These are phyloP conservation scores for Agapornis canus DNA, from an alignment of 2,797 vertebrate genomes.

Conservation along the genomic window DNA sequence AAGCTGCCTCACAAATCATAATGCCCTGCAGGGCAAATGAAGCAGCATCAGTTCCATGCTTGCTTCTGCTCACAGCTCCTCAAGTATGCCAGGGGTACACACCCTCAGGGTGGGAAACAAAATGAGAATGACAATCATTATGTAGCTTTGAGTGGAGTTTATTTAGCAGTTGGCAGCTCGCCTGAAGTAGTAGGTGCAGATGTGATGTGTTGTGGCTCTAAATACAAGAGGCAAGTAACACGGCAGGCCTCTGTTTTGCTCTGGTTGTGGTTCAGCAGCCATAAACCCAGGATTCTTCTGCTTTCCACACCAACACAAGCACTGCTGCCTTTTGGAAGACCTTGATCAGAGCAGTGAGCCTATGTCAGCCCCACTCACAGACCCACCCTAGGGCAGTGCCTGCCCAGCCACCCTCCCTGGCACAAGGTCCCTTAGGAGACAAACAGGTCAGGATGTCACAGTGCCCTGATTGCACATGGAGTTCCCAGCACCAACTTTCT, in stretches of 20 bases:
- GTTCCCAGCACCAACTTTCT: neutral
- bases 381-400: neutral
- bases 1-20: neutral
- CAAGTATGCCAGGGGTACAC: neutral
- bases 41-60: neutral
- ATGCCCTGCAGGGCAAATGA: rapidly evolving
- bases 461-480: neutral
- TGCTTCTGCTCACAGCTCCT: neutral
- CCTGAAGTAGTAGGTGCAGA: neutral
- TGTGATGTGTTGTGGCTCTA: neutral
- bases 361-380: rapidly evolving
- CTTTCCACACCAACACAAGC: neutral
- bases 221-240: neutral
- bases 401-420: neutral
- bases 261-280: neutral
- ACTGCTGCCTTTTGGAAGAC: neutral
- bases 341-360: neutral
- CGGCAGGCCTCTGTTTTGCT: neutral
- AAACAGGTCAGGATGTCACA: neutral
- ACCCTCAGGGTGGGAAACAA: neutral
- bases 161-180: neutral
- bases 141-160: neutral
- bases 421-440: neutral
- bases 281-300: neutral
- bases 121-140: neutral